Evolutionary conservation across 2,797 vertebrate species (phyloP), one percentile per base, ranked within the genome.

Genomic region (Paramormyrops hopkinsi): DNA sequence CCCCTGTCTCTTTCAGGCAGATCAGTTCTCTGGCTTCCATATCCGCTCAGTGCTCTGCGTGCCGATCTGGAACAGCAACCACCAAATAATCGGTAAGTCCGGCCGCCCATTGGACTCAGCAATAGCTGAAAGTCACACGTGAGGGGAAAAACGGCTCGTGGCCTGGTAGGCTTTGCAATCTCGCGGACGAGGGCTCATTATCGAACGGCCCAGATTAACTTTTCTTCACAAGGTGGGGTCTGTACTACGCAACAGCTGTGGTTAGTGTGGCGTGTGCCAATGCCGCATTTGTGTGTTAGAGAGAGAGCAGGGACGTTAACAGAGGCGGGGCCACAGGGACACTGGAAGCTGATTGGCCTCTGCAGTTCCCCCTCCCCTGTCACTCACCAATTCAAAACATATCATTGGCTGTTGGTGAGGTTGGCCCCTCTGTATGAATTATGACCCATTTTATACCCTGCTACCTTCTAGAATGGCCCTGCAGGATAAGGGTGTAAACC

Each of bases 41-140:
- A 99, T 99, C 93, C 97, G 98, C 91, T 99, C 99, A 41, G 98
- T 99, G 92, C 97, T 99, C 87, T 99, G 98, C 91, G 99, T 99
- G 91, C 98, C 99, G 48, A 99, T 99, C 93, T 99, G 99, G 99
- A 99, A 99, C 94, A 99, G 97, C 95, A 98, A 95, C 92, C 99
- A 99, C 92, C 98, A 99, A 95, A 99, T 99, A 94, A 99, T 99
- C 33, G 99, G 99, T 99, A 97, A 96, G 97, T 93, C 50, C 2
- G 41, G 17, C 56, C 7, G 0, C 29, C 69, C 41, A 50, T 93
- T 37, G 17, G 37, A 11, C 87, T 8, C 7, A 48, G 76, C 41
- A 33, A 53, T 44, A 33, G 48, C 11, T 5, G 79, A 11, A 29
- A 48, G 22, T 86, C 86, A 89, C 44, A 88, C 29, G 19, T 87